phyloP scores from a whole-genome alignment of 2,888 invertebrate species.

The Diogma glabrata region DNA sequence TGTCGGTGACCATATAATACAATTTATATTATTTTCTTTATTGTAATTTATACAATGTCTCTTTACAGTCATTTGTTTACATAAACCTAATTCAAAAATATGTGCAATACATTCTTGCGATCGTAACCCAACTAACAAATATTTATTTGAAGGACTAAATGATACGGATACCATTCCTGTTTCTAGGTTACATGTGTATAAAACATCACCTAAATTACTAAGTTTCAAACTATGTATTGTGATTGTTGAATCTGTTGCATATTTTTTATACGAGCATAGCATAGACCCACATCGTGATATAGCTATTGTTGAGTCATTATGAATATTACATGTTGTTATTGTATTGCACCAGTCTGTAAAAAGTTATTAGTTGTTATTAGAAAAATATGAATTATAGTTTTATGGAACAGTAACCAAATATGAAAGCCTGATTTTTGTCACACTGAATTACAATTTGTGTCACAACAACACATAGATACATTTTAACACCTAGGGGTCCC shows the following conservation, averaged over 20 bases:
- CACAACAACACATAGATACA: too few relatives aligned
- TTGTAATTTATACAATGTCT: too few relatives aligned
- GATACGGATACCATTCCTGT: neutral
- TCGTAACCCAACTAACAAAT: neutral
- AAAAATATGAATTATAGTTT: too few relatives aligned
- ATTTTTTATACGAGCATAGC: neutral
- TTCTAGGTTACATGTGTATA: neutral
- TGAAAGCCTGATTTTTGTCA: too few relatives aligned
- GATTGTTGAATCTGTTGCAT: neutral
- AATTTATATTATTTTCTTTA: neutral
- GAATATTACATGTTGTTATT: neutral
- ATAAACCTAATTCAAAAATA: neutral
- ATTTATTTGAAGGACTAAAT: neutral
- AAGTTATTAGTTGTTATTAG: too few relatives aligned
- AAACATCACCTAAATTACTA: neutral
- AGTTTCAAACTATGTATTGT: neutral
- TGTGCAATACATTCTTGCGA: too few relatives aligned
- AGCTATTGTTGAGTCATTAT: neutral
- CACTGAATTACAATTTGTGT: too few relatives aligned
- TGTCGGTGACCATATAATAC: neutral
- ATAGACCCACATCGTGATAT: neutral
- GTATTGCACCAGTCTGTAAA: conserved; percentile 1
- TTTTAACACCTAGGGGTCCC: too few relatives aligned
- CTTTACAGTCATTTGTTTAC: too few relatives aligned
- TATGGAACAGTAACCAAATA: too few relatives aligned